These are phyloP conservation scores for Lottia scabra DNA, from an alignment of 2,888 invertebrate species.

Conservation along the genomic window DNA sequence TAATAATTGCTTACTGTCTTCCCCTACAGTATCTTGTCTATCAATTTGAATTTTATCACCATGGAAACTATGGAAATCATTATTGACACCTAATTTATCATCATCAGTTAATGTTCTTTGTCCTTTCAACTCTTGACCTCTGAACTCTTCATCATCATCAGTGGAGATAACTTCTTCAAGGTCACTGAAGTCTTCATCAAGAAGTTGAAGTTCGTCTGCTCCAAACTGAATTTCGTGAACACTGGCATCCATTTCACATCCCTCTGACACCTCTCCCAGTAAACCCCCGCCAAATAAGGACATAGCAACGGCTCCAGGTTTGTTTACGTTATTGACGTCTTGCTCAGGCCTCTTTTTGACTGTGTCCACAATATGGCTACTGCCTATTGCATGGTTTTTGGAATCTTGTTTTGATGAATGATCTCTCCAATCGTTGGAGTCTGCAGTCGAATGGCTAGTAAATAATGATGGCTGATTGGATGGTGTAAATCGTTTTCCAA, in stretches of 20 bases:
- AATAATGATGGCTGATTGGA: neutral
- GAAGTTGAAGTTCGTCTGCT: slow-evolving; percentile 48
- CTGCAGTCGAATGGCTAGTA: slow-evolving; percentile 2
- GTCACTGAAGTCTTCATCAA: slow-evolving; percentile 59
- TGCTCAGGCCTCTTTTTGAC: slow-evolving; percentile 32
- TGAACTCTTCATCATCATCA: slow-evolving; percentile 16
- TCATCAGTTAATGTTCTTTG: neutral
- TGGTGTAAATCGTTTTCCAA: neutral
- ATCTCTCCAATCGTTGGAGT: slow-evolving; percentile 11
- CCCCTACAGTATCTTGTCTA: neutral
- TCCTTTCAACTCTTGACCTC: slow-evolving; percentile 12
- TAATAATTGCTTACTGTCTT: neutral
- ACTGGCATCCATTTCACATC: slow-evolving; percentile 38
- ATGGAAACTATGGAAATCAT: neutral
- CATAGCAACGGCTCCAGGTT: neutral
- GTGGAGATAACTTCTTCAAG: slow-evolving; percentile 29
- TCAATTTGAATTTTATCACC: neutral
- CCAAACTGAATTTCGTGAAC: slow-evolving; percentile 48
- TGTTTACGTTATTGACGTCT: neutral
- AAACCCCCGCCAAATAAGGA: slow-evolving; percentile 18
- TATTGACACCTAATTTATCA: neutral
- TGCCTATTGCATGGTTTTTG: slow-evolving; percentile 13
- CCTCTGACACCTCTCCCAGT: slow-evolving; percentile 29
- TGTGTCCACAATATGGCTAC: slow-evolving; percentile 23
- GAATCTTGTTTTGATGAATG: slow-evolving; percentile 12